A percentile compares a stretch with the other conserved stretches of the same genome.
Conservation (phyloP, 2,888 invertebrate species). For the Willowsia nigromaculata region DNA sequence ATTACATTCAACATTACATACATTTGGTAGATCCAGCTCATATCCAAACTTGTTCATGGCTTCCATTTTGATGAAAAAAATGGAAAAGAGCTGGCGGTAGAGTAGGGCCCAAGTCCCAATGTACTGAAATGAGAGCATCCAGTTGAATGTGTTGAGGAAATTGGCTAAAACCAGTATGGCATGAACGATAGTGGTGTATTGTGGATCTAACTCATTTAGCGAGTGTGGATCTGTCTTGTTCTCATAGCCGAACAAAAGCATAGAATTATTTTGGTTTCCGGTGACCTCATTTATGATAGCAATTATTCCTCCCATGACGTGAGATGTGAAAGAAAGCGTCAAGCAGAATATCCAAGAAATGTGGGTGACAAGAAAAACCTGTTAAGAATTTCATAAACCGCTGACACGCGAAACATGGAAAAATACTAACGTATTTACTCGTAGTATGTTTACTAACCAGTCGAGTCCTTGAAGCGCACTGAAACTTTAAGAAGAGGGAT, state of each 20-base stretch:
- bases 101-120: constrained; percentile 30
- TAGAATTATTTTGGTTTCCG: neutral
- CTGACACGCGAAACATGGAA: neutral
- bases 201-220: constrained; percentile 18
- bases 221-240: neutral
- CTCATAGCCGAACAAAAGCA: neutral
- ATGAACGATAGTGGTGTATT: neutral
- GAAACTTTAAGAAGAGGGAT: constrained; percentile 9
- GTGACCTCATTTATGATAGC: neutral
- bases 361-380: constrained; percentile 23
- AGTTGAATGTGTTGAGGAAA: constrained; percentile 42
- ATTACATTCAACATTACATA: neutral
- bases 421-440: neutral
- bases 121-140: constrained; percentile 44
- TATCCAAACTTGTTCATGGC: neutral
- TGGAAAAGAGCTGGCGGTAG: constrained; percentile 29
- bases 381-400: neutral
- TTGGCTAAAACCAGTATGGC: constrained; percentile 1
- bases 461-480: neutral
- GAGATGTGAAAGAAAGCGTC: neutral
- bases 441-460: constrained; percentile 4
- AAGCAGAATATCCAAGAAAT: constrained; percentile 17
- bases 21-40: constrained; percentile 23
- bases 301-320: constrained; percentile 12
- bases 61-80: constrained; percentile 4